Conservation (phyloP, 2,888 invertebrate species). For the Charanyca ferruginea region DNA sequence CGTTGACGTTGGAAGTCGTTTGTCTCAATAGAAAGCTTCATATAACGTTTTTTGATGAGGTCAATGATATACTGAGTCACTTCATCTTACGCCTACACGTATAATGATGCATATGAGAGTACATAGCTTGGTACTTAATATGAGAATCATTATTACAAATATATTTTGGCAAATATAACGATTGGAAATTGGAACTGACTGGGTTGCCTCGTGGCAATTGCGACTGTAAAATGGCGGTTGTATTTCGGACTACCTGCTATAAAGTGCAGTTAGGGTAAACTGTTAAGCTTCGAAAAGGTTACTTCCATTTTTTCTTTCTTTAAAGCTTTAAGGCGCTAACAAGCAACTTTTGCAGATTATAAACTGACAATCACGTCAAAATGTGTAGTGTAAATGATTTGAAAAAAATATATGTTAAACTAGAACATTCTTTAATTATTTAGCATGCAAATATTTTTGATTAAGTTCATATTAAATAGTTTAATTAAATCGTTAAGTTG, state of each 20-base stretch:
- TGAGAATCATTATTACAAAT: neutral
- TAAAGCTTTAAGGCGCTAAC: no score
- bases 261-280: conserved; percentile 6
- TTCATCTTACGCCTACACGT: conserved; percentile 55
- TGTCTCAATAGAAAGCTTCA: conserved; percentile 57
- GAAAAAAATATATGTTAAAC: no score
- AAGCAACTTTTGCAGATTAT: no score
- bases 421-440: no score
- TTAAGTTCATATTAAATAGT: no score
- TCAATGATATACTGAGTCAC: conserved; percentile 64
- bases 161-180: conserved; percentile 1
- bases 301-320: conserved; percentile 31
- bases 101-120: conserved; percentile 49
- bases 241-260: conserved; percentile 20
- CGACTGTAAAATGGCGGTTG: neutral
- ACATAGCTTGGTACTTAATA: conserved; percentile 22
- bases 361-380: no score
- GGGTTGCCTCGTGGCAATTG: neutral
- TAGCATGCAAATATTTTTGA: no score
- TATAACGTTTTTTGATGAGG: conserved; percentile 56
- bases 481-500: no score
- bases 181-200: neutral
- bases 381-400: no score
- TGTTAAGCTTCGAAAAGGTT: conserved; percentile 26
- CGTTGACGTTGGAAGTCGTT: conserved; percentile 29